Conservation (phyloP, 2,797 vertebrate genomes). For the Centropyge bicolor region DNA sequence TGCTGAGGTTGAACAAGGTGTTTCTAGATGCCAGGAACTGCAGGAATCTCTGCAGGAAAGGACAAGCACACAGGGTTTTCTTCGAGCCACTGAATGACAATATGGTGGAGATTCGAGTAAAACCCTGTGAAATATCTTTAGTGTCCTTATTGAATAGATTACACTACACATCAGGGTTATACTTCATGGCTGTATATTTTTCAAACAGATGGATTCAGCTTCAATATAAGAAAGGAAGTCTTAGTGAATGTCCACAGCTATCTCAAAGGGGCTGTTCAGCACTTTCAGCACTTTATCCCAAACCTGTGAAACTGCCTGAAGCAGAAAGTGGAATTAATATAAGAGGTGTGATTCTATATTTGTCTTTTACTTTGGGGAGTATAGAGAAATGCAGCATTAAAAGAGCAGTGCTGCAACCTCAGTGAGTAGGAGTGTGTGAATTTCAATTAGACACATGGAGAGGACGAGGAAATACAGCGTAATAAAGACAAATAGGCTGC, state of each 20-base stretch:
- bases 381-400: slow-evolving; percentile 18
- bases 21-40: slow-evolving; percentile 99
- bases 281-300: neutral
- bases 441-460: slow-evolving; percentile 24
- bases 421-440: slow-evolving; percentile 45
- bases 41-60: slow-evolving; percentile 92
- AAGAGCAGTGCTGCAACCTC: slow-evolving; percentile 27
- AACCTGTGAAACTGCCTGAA: slow-evolving; percentile 34
- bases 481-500: slow-evolving; percentile 42
- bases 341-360: slow-evolving; percentile 27
- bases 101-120: too few relatives aligned
- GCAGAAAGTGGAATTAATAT: slow-evolving; percentile 17
- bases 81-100: neutral
- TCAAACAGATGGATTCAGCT: slow-evolving; percentile 29
- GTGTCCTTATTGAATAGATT: too few relatives aligned
- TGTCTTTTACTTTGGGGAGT: neutral
- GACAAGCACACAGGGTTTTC: slow-evolving; percentile 25
- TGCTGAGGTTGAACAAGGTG: slow-evolving; percentile 98
- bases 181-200: neutral
- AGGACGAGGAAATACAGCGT: slow-evolving; percentile 7
- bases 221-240: neutral
- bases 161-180: too few relatives aligned
- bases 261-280: slow-evolving; percentile 3
- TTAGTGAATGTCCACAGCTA: slow-evolving; percentile 13
- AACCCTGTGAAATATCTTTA: neutral